Base-by-base conservation (phyloP, 1,140 invertebrate species). In the Pseudomyrmex flavicornis region DNA sequence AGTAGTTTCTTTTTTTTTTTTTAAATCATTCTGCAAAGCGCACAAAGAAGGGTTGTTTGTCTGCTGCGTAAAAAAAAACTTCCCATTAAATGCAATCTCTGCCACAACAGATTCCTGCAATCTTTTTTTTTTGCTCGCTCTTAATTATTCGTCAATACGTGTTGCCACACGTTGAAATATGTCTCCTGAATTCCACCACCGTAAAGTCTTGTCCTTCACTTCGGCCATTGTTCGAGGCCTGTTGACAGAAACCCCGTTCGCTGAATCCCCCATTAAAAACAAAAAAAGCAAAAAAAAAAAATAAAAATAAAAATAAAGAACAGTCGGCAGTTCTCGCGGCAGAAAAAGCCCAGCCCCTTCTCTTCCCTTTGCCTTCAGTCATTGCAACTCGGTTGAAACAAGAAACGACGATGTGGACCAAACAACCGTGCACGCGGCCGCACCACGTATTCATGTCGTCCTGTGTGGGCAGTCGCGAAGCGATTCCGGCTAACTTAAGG, bases 341-440 rank as follows among this genome's bases (percentile, higher is more conserved):
- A 35, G 35, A 35, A 35, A 35, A 5, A 35, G 5, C 35, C 35
- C 35, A 35, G 0, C 5, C 35, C 35, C 35, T 35, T 35, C 35
- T 35, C 35, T 7, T 35, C 35, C 35, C 35, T 35, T 35, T 35
- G 35, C 35, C 0, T 22, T 56, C 66, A 54, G 15, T 66, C 35
- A 79, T 79, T 79, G 76, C 76, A 79, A 70, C 76, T 65, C 44
- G 56, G 66, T 72, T 77, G 76, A 80, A 80, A 80, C 66, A 80
- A 80, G 54, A 80, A 70, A 80, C 76, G 76, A 76, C 74, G 74
- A 48, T 66, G 61, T 54, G 74, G 48, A 35, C 35, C 61, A 61
- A 46, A 76, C 52, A 58, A 65, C 62, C 62, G 48, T 56, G 56
- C 44, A 48, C 75, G 26, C 63, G 50, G 50, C 50, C 35, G 59